Evolutionary conservation across 2,797 vertebrate species (phyloP).

Genomic region (Morelia viridis): DNA sequence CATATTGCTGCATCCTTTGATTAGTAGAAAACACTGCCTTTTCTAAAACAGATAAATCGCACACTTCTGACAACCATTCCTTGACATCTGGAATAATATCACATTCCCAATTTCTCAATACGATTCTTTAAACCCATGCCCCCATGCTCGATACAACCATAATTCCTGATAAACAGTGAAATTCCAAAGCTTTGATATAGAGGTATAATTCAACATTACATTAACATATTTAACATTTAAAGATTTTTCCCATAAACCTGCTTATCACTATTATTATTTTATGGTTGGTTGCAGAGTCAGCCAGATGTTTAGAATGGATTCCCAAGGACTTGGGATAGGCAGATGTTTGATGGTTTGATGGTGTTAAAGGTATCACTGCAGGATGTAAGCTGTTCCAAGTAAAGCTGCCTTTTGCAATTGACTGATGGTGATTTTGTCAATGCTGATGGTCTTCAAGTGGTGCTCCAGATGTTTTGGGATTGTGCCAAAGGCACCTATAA

Average conservation of each 20-base stretch:
- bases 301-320: background rate
- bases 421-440: background rate
- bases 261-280: background rate
- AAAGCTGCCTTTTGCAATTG: background rate
- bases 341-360: no score
- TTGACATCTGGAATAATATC: background rate
- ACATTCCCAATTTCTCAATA: background rate
- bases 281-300: background rate
- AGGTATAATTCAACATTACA: background rate
- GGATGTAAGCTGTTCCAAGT: no score
- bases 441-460: no score
- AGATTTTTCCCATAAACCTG: background rate
- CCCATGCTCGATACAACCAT: background rate
- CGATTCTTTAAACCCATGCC: background rate
- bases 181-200: background rate
- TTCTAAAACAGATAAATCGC: no score
- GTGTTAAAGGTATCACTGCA: no score
- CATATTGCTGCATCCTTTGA: no score
- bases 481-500: no score
- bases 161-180: background rate
- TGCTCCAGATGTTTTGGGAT: no score
- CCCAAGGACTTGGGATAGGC: no score
- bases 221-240: background rate
- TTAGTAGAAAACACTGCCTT: no score
- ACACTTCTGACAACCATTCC: no score